These are phyloP conservation scores for Zaprionus davidi DNA, from an alignment of 1,140 invertebrate species.

Conservation along the genomic window DNA sequence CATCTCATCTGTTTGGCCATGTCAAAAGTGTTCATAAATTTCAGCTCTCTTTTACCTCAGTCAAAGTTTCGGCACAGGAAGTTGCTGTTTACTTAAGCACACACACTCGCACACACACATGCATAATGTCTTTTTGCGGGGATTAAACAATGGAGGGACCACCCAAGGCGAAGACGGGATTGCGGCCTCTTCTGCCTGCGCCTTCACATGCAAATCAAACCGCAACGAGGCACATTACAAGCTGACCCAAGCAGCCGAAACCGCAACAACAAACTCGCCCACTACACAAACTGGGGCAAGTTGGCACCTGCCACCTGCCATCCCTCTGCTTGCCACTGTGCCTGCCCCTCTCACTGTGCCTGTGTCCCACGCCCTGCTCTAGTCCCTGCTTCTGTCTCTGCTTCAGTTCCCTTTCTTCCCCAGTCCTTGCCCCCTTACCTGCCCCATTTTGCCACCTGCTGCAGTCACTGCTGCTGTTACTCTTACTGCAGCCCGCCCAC, in stretches of 20 bases:
- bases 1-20: conserved; percentile 42
- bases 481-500: conserved; percentile 42
- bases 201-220: conserved; percentile 63
- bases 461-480: conserved; percentile 22
- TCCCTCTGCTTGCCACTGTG: too few species aligned
- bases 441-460: conserved; percentile 17
- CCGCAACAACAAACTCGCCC: conserved; percentile 54
- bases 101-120: conserved; percentile 14
- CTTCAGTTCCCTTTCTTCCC: too few species aligned
- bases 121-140: conserved; percentile 48
- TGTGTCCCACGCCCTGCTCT: too few species aligned
- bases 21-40: conserved; percentile 82
- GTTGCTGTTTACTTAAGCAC: conserved; percentile 74
- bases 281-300: conserved; percentile 50
- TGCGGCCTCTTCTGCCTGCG: too few species aligned
- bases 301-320: conserved; percentile 38
- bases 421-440: too few species aligned
- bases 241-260: conserved; percentile 64
- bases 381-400: too few species aligned
- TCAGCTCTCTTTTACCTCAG: conserved; percentile 17
- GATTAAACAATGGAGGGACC: conserved; percentile 33
- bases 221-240: conserved; percentile 66
- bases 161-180: conserved; percentile 35
- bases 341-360: too few species aligned
- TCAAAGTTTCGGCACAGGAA: conserved; percentile 70